Evolutionary conservation across 2,888 invertebrate species (phyloP).

Genomic region (Mayetiola destructor): DNA sequence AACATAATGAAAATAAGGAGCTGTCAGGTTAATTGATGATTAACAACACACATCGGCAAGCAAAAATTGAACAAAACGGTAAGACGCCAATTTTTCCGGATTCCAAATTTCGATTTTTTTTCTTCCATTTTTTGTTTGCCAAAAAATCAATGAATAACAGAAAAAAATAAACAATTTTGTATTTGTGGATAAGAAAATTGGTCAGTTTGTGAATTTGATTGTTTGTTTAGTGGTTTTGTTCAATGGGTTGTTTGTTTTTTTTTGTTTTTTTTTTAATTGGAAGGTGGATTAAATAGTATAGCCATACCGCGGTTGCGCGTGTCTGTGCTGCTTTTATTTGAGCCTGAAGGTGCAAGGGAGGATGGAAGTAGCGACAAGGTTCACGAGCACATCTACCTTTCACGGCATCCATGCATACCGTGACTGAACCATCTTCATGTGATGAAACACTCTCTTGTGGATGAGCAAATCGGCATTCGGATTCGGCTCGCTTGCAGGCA

Average conservation of each 20-base stretch:
- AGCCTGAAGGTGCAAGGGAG: conserved; percentile 98
- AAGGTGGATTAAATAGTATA: conserved; percentile 18
- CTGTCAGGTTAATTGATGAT: no score
- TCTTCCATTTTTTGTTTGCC: no score
- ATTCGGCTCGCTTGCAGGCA: conserved; percentile 93
- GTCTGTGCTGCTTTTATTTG: conserved; percentile 97
- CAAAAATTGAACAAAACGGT: no score
- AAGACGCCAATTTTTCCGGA: no score
- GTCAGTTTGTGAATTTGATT: background rate
- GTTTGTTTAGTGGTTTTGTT: no score
- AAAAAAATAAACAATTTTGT: conserved; percentile 1
- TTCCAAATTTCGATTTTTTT: no score
- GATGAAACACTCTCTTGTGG: conserved; percentile 92
- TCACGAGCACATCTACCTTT: conserved; percentile 98
- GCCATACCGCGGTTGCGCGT: conserved; percentile 75
- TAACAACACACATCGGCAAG: no score
- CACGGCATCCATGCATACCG: conserved; percentile 99
- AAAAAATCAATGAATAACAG: background rate
- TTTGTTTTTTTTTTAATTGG: conserved; percentile 11
- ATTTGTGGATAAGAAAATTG: conserved; percentile 14
- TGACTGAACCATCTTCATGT: conserved; percentile 97
- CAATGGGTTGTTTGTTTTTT: no score
- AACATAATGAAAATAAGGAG: no score
- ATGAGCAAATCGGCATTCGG: conserved; percentile 98
- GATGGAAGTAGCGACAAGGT: conserved; percentile 99